A percentile compares a stretch with the other conserved stretches of the same genome.
Evolutionary conservation across 2,113 vertebrate genomes (phyloP).

Genomic region (Coturnix japonica): DNA sequence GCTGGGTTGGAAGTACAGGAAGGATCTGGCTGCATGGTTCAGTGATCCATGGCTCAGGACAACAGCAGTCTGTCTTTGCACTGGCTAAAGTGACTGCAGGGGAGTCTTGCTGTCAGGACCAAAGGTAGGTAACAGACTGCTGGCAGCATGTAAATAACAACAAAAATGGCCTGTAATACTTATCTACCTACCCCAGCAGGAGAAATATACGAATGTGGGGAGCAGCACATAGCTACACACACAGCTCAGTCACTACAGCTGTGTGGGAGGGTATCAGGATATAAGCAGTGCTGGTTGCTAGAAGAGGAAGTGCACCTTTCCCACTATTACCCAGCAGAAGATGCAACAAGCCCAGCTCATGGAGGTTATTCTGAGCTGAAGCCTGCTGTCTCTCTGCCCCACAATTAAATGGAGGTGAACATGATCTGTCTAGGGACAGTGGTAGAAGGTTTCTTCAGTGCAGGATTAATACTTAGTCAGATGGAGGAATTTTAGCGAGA

Average conservation of each 20-base stretch:
- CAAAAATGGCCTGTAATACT: neutral
- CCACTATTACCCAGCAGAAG: neutral
- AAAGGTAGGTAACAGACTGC: neutral
- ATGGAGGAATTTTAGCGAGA: neutral
- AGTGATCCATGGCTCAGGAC: neutral
- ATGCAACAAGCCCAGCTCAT: neutral
- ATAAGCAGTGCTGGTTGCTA: neutral
- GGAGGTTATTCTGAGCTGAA: neutral
- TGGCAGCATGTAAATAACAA: neutral
- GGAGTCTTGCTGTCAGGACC: neutral
- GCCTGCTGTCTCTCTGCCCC: neutral
- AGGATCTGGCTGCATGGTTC: neutral
- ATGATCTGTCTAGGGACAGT: neutral
- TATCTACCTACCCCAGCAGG: neutral
- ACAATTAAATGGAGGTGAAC: neutral
- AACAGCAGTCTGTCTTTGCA: neutral
- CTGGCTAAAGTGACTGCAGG: neutral
- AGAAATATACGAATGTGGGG: neutral
- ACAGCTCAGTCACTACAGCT: neutral
- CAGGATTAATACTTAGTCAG: neutral
- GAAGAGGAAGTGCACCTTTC: neutral
- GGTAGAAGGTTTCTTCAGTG: neutral
- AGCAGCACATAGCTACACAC: neutral
- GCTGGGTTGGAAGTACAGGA: neutral
- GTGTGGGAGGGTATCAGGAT: rapidly evolving